Evolutionary conservation across 35 echinoderm and acorn worm species (phyloP).

Genomic region (Apostichopus californicus): DNA sequence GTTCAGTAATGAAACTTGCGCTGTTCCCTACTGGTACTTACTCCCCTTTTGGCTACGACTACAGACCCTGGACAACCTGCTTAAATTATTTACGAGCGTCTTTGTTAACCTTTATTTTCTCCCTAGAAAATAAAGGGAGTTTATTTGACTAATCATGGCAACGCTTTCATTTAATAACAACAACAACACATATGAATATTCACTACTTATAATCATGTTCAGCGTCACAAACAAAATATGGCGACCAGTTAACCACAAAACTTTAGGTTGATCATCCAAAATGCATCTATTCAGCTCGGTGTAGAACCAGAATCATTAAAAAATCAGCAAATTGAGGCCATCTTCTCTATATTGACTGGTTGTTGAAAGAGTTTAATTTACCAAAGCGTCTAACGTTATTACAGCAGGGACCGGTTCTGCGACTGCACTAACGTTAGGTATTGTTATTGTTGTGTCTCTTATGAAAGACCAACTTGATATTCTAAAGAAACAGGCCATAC

Average conservation of each 20-base stretch:
- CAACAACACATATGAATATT: too few species aligned
- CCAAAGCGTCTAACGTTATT: not conserved
- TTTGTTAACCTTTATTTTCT: too few species aligned
- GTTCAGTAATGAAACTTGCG: too few species aligned
- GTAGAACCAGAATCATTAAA: not conserved
- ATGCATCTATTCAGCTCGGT: not conserved
- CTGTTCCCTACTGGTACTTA: too few species aligned
- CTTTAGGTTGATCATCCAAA: not conserved
- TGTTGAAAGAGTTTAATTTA: constrained; percentile 25
- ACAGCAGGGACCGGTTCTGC: constrained; percentile 13
- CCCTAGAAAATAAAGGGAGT: too few species aligned
- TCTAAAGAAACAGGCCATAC: not conserved
- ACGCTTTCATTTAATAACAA: too few species aligned
- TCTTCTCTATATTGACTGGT: constrained; percentile 27
- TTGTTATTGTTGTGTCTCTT: constrained; percentile 20
- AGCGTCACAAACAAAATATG: not conserved
- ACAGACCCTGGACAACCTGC: too few species aligned
- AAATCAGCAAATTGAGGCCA: not conserved
- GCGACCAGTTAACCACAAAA: not conserved
- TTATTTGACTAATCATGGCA: too few species aligned
- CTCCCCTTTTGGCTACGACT: too few species aligned
- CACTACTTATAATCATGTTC: too few species aligned
- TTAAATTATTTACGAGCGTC: too few species aligned
- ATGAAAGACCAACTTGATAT: not conserved
- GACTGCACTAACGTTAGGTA: not conserved